A percentile compares a stretch with the other conserved stretches of the same genome.
Evolutionary conservation across 2,888 invertebrate genomes (phyloP).

Genomic region (Eulithis testata): DNA sequence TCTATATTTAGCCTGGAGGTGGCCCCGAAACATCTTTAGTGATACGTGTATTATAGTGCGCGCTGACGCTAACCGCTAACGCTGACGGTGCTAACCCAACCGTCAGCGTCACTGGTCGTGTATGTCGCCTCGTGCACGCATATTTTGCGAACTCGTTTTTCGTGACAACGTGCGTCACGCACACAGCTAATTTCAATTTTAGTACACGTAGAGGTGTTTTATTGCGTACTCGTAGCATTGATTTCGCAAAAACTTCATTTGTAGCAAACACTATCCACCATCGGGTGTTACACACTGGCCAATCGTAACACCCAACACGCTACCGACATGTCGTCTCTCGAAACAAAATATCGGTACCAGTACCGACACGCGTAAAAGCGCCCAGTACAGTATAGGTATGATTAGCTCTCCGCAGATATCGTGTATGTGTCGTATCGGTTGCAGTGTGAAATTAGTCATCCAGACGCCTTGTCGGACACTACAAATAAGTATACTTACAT

Average conservation of each 20-base stretch:
- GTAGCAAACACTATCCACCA: conserved; percentile 46
- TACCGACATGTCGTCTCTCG: no score
- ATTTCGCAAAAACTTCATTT: conserved; percentile 48
- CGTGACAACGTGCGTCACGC: conserved; percentile 67
- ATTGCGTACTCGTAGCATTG: conserved; percentile 51
- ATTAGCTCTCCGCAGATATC: no score
- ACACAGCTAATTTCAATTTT: conserved; percentile 60
- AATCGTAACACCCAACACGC: no score
- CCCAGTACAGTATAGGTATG: no score
- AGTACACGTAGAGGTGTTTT: conserved; percentile 56
- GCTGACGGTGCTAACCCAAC: no score
- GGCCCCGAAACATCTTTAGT: conserved; percentile 48
- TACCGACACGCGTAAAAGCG: no score
- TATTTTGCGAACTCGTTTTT: conserved; percentile 55
- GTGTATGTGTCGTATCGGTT: no score
- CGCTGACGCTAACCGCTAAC: no score
- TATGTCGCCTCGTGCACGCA: conserved; percentile 48
- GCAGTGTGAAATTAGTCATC: neutral
- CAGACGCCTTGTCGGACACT: conserved; percentile 51
- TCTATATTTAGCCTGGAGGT: conserved; percentile 55
- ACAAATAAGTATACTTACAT: conserved; percentile 40
- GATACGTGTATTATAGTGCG: conserved; percentile 14
- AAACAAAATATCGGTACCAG: no score
- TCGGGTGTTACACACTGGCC: conserved; percentile 4
- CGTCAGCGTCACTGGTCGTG: conserved; percentile 47